Evolutionary conservation across 1,140 invertebrate species (phyloP).

Genomic region (Olivierus martensii): DNA sequence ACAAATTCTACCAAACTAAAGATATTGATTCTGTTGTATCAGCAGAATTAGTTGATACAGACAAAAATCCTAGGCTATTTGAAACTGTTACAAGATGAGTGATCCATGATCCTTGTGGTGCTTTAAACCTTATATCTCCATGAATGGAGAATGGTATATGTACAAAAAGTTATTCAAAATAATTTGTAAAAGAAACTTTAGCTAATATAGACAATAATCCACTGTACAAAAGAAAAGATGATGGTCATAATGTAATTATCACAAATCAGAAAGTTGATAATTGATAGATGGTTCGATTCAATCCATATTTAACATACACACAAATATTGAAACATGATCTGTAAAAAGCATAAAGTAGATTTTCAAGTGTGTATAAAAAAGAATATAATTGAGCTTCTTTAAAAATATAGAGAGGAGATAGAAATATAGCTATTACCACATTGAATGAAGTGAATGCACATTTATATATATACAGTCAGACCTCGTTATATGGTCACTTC

Average conservation of each 20-base stretch:
- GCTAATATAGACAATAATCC: constrained; percentile 7
- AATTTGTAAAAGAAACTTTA: constrained; percentile 4
- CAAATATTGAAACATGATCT: constrained; percentile 26
- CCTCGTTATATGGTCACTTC: too few relatives aligned
- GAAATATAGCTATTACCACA: too few relatives aligned
- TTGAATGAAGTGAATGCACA: constrained; percentile 20
- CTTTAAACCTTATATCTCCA: constrained; percentile 9
- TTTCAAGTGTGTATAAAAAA: constrained; percentile 28
- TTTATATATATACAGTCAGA: too few relatives aligned
- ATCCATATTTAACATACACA: constrained; percentile 23
- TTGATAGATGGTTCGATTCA: constrained; percentile 26
- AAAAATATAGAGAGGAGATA: background rate
- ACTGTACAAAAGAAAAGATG: constrained; percentile 12
- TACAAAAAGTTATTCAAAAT: constrained; percentile 14
- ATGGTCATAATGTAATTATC: background rate
- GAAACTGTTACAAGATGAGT: constrained; percentile 27
- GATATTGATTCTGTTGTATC: constrained; percentile 11
- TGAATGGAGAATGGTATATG: constrained; percentile 10
- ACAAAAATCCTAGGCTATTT: constrained; percentile 29
- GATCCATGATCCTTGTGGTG: constrained; percentile 27
- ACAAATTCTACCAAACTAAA: background rate
- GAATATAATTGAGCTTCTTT: constrained; percentile 21
- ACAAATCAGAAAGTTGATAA: constrained; percentile 19
- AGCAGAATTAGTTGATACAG: constrained; percentile 18
- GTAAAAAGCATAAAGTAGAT: constrained; percentile 26